Conservation (phyloP, 2,797 vertebrate genomes). For the Triplophysa yarkandensis region DNA sequence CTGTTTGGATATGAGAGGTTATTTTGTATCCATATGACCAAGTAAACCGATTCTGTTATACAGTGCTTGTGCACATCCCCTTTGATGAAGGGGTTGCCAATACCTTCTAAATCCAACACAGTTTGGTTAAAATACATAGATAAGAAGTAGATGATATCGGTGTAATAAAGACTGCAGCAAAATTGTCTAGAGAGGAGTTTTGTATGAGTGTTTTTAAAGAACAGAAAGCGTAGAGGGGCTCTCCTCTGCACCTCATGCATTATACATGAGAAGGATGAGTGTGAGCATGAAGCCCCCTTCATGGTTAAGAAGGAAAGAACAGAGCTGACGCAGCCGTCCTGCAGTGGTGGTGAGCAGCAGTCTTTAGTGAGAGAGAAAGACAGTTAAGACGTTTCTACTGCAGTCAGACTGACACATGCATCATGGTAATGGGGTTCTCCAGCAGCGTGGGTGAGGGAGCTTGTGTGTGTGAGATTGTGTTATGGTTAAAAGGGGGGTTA, state of each 20-base stretch:
- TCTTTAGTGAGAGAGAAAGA: conserved; percentile 18
- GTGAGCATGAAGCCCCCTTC: conserved; percentile 20
- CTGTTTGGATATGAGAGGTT: too few species aligned
- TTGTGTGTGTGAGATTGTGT: not conserved
- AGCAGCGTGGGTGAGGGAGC: not conserved
- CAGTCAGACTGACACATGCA: conserved; percentile 40
- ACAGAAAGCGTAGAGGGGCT: conserved; percentile 46
- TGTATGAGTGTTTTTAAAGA: conserved; percentile 47
- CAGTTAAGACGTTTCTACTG: conserved; percentile 47
- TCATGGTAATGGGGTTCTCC: conserved; percentile 32
- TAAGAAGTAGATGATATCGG: conserved; percentile 1
- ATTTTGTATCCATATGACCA: not conserved
- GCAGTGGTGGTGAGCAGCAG: conserved; percentile 44
- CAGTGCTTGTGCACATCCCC: not conserved
- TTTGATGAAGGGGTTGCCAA: too few species aligned
- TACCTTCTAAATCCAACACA: not conserved
- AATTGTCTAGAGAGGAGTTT: conserved; percentile 40
- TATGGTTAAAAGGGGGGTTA: conserved; percentile 22
- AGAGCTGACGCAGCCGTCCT: conserved; percentile 51
- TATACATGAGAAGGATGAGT: conserved; percentile 56
- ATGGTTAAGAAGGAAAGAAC: conserved; percentile 12
- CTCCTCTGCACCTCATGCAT: conserved; percentile 62
- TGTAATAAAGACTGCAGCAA: conserved; percentile 57
- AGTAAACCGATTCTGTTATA: not conserved
- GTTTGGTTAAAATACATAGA: conserved; percentile 38